These are phyloP conservation scores for Ellobium chinense DNA, from an alignment of 2,888 invertebrate genomes.

Conservation along the genomic window DNA sequence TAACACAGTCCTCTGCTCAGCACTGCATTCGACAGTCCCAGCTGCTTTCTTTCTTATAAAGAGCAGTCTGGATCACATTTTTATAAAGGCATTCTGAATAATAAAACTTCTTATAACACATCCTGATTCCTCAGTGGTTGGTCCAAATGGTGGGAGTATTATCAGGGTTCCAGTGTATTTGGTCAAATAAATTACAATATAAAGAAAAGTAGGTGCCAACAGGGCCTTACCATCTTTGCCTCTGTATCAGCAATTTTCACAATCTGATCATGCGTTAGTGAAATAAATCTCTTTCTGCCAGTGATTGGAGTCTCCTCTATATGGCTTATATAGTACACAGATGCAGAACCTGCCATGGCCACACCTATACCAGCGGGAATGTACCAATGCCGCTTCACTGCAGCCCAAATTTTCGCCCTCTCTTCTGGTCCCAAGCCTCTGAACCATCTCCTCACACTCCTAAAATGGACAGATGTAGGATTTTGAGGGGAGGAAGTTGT, in stretches of 20 bases:
- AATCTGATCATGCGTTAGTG: constrained; percentile 80
- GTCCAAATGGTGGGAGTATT: too few relatives aligned
- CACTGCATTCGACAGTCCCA: too few relatives aligned
- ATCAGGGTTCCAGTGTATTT: too few relatives aligned
- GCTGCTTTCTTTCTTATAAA: too few relatives aligned
- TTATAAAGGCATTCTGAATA: too few relatives aligned
- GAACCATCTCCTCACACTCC: constrained; percentile 80
- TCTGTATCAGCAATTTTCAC: constrained; percentile 77
- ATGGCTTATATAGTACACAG: constrained; percentile 78
- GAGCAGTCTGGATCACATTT: too few relatives aligned
- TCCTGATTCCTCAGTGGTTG: too few relatives aligned
- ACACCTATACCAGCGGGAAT: constrained; percentile 8
- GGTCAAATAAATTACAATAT: too few relatives aligned
- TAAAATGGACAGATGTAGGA: constrained; percentile 68
- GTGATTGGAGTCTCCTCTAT: constrained; percentile 81
- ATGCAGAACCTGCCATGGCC: constrained; percentile 29
- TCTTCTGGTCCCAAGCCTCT: constrained; percentile 74
- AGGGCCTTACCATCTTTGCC: constrained; percentile 76
- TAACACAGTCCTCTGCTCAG: too few relatives aligned
- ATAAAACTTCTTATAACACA: too few relatives aligned
- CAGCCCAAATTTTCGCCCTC: constrained; percentile 56
- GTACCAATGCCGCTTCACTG: constrained; percentile 48
- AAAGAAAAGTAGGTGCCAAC: too few relatives aligned
- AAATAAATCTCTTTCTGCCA: constrained; percentile 81
- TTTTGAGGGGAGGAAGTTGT: too few relatives aligned